phyloP scores from a whole-genome alignment of 2,888 invertebrate species.

The Adelphocoris suturalis region DNA sequence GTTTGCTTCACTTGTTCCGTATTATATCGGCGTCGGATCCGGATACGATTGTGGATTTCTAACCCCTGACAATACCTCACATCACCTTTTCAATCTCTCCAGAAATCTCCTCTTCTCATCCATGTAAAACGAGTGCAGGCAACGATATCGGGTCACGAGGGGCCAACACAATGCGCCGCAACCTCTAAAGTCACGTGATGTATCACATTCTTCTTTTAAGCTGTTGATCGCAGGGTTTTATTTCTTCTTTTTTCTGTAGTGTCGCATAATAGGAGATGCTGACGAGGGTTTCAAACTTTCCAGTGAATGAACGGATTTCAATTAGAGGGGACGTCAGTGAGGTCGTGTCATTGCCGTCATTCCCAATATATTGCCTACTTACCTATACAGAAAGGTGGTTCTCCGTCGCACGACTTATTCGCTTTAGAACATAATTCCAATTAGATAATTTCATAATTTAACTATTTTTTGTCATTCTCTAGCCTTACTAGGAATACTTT shows the following conservation, averaged over 20 bases:
- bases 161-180: neutral
- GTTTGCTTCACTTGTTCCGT: conserved; percentile 19
- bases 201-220: neutral
- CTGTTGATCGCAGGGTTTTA: neutral
- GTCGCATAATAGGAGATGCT: neutral
- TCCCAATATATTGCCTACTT: neutral
- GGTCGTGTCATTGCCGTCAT: neutral
- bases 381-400: too few species aligned
- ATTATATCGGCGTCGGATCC: neutral
- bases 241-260: neutral
- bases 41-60: neutral
- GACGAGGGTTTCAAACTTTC: neutral
- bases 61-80: neutral
- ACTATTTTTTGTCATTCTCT: too few species aligned
- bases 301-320: neutral
- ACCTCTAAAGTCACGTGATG: neutral
- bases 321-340: neutral
- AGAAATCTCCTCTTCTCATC: neutral
- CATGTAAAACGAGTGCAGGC: neutral
- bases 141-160: neutral
- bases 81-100: neutral
- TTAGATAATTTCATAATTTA: too few species aligned
- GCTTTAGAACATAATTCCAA: too few species aligned
- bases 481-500: too few species aligned
- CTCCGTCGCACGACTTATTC: too few species aligned